Conservation (phyloP, 64 coral and sea anemone species). For the Montipora capricornis region DNA sequence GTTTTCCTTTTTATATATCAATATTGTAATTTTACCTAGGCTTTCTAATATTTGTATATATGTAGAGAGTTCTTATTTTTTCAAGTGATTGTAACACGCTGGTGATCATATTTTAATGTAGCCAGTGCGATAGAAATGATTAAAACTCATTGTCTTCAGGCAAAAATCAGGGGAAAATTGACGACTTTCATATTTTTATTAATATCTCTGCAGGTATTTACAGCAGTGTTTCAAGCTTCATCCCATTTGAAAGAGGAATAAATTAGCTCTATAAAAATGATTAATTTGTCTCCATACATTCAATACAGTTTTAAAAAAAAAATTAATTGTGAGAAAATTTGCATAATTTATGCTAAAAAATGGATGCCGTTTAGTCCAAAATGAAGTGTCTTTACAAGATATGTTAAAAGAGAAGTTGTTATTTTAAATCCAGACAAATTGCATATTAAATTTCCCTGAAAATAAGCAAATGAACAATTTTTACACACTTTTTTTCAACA, state of each 20-base stretch:
- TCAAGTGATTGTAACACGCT: too few species aligned
- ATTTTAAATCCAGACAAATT: background rate
- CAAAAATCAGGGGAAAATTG: constrained; percentile 3
- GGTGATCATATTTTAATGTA: too few species aligned
- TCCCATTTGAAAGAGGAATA: background rate
- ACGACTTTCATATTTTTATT: background rate
- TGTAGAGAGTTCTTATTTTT: too few species aligned
- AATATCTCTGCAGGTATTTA: background rate
- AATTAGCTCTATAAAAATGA: background rate
- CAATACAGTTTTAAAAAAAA: background rate
- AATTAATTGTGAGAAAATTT: background rate
- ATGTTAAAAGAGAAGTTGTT: background rate
- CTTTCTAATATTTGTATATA: too few species aligned
- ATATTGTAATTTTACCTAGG: too few species aligned
- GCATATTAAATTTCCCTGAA: background rate
- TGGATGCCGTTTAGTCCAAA: background rate
- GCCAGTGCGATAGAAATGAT: too few species aligned
- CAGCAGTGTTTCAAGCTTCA: background rate
- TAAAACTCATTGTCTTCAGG: background rate
- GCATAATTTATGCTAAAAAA: constrained; percentile 6
- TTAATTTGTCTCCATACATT: background rate
- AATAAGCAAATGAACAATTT: background rate
- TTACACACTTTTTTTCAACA: background rate
- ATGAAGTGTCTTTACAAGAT: background rate
- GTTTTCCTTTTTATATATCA: too few species aligned